These are phyloP conservation scores for Drosophila ambigua DNA, from an alignment of 1,140 invertebrate species.

Conservation along the genomic window DNA sequence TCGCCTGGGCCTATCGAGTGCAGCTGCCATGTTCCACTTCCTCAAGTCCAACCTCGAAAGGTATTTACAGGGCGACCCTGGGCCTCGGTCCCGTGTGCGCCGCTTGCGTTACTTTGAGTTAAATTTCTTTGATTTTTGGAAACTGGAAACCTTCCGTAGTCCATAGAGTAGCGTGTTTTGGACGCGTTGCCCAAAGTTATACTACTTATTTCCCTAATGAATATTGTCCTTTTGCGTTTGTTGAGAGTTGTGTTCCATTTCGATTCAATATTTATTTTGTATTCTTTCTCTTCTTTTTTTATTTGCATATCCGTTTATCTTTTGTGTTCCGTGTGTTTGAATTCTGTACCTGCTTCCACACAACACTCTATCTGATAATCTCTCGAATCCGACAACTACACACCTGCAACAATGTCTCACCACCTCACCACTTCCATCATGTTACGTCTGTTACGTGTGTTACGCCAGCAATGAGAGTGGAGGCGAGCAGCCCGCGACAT, in stretches of 20 bases:
- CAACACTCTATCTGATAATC: constrained; percentile 15
- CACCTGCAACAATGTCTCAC: constrained; percentile 44
- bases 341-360: constrained; percentile 72
- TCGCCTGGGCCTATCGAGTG: constrained; percentile 66
- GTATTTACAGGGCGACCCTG: constrained; percentile 62
- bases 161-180: constrained; percentile 60
- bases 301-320: constrained; percentile 73
- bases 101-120: constrained; percentile 57
- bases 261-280: constrained; percentile 52
- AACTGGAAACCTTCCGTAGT: constrained; percentile 34
- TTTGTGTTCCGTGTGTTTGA: constrained; percentile 75
- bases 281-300: constrained; percentile 62
- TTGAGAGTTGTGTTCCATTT: constrained; percentile 51
- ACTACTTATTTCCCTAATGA: constrained; percentile 4
- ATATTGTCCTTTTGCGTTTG: constrained; percentile 18
- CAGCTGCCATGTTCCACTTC: constrained; percentile 76
- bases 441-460: constrained; percentile 33
- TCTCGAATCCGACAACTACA: constrained; percentile 25
- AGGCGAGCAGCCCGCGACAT: constrained; percentile 44
- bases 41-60: constrained; percentile 77
- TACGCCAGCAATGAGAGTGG: constrained; percentile 64
- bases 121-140: constrained; percentile 19
- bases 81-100: constrained; percentile 57
- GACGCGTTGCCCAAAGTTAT: constrained; percentile 37
- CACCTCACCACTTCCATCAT: constrained; percentile 55